Percentiles rank a stretch among this genome's conserved stretches.
Evolutionary conservation across 2,113 vertebrate genomes (phyloP).

Genomic region (Pituophis catenifer): DNA sequence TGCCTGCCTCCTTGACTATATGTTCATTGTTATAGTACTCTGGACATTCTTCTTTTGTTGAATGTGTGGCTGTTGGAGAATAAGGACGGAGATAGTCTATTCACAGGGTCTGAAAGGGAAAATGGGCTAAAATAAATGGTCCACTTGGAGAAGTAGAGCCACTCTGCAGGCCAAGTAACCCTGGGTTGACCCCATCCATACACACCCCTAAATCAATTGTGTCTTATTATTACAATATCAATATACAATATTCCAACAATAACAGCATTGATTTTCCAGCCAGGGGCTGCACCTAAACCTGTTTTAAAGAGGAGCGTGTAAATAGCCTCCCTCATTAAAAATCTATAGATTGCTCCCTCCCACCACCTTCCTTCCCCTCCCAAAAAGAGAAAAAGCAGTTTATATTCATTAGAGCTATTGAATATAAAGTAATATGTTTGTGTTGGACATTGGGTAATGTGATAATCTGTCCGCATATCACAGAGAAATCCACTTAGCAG

Average conservation of each 20-base stretch:
- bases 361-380: conserved; percentile 28
- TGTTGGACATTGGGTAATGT: conserved; percentile 78
- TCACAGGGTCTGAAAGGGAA: not conserved
- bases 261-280: conserved; percentile 81
- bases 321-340: conserved; percentile 71
- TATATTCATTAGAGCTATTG: conserved; percentile 92
- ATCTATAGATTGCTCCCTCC: conserved; percentile 80
- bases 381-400: conserved; percentile 77
- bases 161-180: conserved; percentile 40
- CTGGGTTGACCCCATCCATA: conserved; percentile 53
- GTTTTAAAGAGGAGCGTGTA: conserved; percentile 59
- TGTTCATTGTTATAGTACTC: not conserved
- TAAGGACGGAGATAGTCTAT: not conserved
- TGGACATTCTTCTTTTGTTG: not conserved
- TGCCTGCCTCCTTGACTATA: not conserved
- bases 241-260: conserved; percentile 80
- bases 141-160: conserved; percentile 20
- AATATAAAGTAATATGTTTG: conserved; percentile 82
- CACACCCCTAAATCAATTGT: conserved; percentile 68
- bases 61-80: not conserved
- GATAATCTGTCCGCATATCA: conserved; percentile 77
- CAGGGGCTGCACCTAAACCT: conserved; percentile 63
- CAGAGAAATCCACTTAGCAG: conserved; percentile 78
- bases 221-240: conserved; percentile 79
- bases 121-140: not conserved